phyloP scores from a whole-genome alignment of 2,113 vertebrate genomes.

The Ameiurus melas region DNA sequence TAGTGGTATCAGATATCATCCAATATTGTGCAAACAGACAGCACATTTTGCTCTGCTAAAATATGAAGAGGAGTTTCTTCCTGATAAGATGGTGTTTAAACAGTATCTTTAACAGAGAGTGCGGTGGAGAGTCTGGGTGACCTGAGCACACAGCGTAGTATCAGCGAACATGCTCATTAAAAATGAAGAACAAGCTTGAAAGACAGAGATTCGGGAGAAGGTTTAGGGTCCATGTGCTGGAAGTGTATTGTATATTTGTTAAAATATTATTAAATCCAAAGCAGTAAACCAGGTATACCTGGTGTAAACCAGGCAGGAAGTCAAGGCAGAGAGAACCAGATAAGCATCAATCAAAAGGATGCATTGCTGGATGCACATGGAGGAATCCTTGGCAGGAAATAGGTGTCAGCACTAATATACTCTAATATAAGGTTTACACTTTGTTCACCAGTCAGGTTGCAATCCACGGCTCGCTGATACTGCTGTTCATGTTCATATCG shows the following conservation, averaged over 20 bases:
- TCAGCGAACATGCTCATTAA: neutral
- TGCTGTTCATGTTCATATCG: neutral
- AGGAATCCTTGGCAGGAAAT: neutral
- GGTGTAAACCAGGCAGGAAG: neutral
- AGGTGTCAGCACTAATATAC: neutral
- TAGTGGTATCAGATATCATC: neutral
- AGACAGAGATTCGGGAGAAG: neutral
- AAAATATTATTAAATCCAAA: neutral
- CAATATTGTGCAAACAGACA: neutral
- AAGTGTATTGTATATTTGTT: neutral
- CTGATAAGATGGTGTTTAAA: neutral
- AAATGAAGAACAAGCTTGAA: neutral
- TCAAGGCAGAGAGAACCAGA: neutral
- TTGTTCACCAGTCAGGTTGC: neutral
- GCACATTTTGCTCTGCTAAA: neutral
- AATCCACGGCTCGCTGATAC: neutral
- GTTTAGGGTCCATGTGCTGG: neutral
- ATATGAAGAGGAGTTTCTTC: neutral
- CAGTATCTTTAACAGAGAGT: neutral
- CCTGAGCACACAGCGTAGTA: neutral
- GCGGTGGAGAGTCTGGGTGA: neutral
- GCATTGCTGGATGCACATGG: no score
- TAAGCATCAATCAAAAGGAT: neutral
- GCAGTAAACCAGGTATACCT: no score
- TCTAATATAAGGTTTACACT: neutral